phyloP scores from a whole-genome alignment of 30 jellyfish, hydroid and myxozoan genomes.

The Turritopsis dohrnii region DNA sequence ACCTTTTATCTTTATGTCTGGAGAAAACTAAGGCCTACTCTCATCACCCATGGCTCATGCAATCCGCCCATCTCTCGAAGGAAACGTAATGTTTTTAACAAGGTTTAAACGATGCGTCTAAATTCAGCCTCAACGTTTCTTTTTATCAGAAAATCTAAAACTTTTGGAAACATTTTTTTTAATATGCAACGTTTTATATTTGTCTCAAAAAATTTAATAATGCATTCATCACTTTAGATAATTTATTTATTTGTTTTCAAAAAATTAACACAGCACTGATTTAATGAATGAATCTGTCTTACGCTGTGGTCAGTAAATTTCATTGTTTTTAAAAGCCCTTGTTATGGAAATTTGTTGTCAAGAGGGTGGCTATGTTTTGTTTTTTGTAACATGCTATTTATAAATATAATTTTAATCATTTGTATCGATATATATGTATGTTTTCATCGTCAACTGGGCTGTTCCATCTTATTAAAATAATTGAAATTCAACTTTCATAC shows the following conservation, averaged over 20 bases:
- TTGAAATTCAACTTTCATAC: neutral
- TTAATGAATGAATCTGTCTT: neutral
- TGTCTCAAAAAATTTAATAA: neutral
- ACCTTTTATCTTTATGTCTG: neutral
- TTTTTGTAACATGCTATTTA: too few species aligned
- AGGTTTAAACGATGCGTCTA: too few species aligned
- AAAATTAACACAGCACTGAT: neutral
- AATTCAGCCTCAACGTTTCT: neutral
- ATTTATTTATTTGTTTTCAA: too few species aligned
- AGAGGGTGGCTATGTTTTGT: neutral
- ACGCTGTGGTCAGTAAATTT: neutral
- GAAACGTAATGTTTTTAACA: too few species aligned
- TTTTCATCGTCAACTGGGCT: neutral
- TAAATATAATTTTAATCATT: too few species aligned
- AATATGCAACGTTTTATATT: neutral
- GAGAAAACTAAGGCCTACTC: neutral
- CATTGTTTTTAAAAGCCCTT: neutral
- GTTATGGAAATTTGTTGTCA: neutral
- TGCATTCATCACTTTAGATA: neutral
- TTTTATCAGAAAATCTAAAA: neutral
- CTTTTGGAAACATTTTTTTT: neutral
- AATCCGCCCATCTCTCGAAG: too few species aligned
- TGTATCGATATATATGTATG: neutral
- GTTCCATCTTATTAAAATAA: neutral
- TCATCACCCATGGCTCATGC: too few species aligned